A percentile compares a stretch with the other conserved stretches of the same genome.
Conservation (phyloP, 2,888 invertebrate genomes). For the Mystacides longicornis region DNA sequence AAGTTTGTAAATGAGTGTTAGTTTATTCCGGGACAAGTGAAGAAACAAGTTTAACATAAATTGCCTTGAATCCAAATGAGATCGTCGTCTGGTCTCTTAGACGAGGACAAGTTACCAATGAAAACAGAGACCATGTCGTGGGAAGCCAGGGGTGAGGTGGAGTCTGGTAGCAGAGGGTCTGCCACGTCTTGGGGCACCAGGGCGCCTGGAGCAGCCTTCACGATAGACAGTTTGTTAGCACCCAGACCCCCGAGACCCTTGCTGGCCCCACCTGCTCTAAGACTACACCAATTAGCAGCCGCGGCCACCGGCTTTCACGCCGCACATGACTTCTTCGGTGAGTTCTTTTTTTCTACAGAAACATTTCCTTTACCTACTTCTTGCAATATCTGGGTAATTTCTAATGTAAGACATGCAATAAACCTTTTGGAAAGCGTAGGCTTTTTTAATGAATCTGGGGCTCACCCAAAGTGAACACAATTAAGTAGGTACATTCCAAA, state of each 20-base stretch:
- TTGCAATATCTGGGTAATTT: too few relatives aligned
- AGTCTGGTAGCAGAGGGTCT: conserved; percentile 42
- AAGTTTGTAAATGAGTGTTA: too few relatives aligned
- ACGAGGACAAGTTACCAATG: conserved; percentile 39
- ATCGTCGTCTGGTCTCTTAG: conserved; percentile 24
- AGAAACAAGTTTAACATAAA: too few relatives aligned
- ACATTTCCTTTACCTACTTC: too few relatives aligned
- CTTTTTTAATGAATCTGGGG: too few relatives aligned
- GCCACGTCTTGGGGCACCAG: conserved; percentile 42
- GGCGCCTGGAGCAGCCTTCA: conserved; percentile 63
- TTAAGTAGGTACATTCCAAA: too few relatives aligned
- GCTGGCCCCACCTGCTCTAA: conserved; percentile 33
- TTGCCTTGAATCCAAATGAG: conserved; percentile 11
- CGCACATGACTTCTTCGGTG: conserved; percentile 76
- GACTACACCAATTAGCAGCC: conserved; percentile 38
- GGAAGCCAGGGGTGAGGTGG: conserved; percentile 37
- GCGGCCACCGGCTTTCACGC: conserved; percentile 56
- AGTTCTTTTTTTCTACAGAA: too few relatives aligned
- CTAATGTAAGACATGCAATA: too few relatives aligned
- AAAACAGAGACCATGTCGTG: conserved; percentile 33
- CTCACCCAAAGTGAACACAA: too few relatives aligned
- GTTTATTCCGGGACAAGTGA: too few relatives aligned
- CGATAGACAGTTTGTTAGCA: conserved; percentile 80
- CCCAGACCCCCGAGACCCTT: conserved; percentile 55
- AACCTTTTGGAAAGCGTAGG: too few relatives aligned